Percentiles rank a stretch among this genome's conserved stretches.
Evolutionary conservation across 2,888 invertebrate species (phyloP).

Genomic region (Scaptomyza polygonia): DNA sequence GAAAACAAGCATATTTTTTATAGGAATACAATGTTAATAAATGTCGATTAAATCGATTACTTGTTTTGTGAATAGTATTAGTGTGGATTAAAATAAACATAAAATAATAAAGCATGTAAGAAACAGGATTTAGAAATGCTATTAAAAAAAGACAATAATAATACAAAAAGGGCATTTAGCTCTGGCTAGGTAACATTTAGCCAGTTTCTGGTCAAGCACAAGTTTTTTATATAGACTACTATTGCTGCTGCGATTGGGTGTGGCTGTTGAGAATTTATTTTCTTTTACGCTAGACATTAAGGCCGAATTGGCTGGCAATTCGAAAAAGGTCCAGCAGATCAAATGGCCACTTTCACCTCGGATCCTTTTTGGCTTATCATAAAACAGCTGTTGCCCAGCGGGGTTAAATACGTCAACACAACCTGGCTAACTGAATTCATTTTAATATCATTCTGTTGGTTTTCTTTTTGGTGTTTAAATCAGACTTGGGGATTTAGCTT

Average conservation of each 20-base stretch:
- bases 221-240: constrained; percentile 26
- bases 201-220: constrained; percentile 42
- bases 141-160: no score
- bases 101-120: no score
- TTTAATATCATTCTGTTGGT: neutral
- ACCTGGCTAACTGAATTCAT: constrained; percentile 32
- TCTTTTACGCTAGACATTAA: constrained; percentile 71
- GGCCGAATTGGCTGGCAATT: constrained; percentile 60
- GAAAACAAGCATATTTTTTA: no score
- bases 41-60: no score
- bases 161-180: no score
- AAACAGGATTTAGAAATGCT: no score
- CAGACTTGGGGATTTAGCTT: constrained; percentile 28
- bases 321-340: constrained; percentile 67
- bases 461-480: constrained; percentile 26
- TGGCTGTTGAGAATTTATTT: constrained; percentile 76
- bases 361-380: constrained; percentile 54
- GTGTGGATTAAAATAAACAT: no score
- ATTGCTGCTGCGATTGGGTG: constrained; percentile 12
- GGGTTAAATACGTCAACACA: constrained; percentile 51
- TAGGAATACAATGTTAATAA: no score
- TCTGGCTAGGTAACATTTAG: constrained; percentile 37
- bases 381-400: constrained; percentile 43
- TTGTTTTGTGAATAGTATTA: no score
- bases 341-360: constrained; percentile 55